Conservation (phyloP, 2,888 invertebrate species). For the Nemapogon koenigi region DNA sequence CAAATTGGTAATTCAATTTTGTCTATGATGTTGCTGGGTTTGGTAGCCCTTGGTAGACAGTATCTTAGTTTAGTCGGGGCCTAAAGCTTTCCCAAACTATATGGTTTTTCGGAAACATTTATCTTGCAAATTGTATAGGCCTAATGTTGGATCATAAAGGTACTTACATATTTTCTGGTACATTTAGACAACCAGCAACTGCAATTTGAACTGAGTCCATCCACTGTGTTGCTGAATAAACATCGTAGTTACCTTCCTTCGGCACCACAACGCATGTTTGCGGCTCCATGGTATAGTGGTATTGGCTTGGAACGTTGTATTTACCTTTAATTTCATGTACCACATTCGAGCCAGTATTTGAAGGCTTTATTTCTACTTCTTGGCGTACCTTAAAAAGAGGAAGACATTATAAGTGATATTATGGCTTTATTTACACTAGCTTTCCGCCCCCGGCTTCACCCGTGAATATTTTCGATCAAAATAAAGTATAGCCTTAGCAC, state of each 20-base stretch:
- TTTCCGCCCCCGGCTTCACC: too few relatives aligned
- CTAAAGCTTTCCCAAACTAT: too few relatives aligned
- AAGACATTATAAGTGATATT: background rate
- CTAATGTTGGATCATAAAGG: too few relatives aligned
- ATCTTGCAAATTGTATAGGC: too few relatives aligned
- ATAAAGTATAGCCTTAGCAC: too few relatives aligned
- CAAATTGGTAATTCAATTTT: too few relatives aligned
- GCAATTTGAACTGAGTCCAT: constrained; percentile 66
- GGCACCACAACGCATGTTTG: constrained; percentile 69
- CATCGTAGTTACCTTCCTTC: constrained; percentile 61
- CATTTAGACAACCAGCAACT: constrained; percentile 54
- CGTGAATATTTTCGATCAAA: too few relatives aligned
- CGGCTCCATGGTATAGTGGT: constrained; percentile 81
- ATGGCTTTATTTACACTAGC: too few relatives aligned
- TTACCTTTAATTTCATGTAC: constrained; percentile 63
- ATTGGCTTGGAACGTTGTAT: constrained; percentile 67
- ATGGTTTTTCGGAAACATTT: too few relatives aligned
- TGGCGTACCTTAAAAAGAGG: constrained; percentile 31
- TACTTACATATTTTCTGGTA: constrained; percentile 68
- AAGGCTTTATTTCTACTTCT: constrained; percentile 32
- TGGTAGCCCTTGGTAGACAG: too few relatives aligned
- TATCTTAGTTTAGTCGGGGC: too few relatives aligned
- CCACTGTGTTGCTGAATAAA: constrained; percentile 68
- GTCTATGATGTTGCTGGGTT: too few relatives aligned
- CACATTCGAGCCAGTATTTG: constrained; percentile 37